Conservation (phyloP, 2,797 vertebrate species). For the Enteromius mattozi region DNA sequence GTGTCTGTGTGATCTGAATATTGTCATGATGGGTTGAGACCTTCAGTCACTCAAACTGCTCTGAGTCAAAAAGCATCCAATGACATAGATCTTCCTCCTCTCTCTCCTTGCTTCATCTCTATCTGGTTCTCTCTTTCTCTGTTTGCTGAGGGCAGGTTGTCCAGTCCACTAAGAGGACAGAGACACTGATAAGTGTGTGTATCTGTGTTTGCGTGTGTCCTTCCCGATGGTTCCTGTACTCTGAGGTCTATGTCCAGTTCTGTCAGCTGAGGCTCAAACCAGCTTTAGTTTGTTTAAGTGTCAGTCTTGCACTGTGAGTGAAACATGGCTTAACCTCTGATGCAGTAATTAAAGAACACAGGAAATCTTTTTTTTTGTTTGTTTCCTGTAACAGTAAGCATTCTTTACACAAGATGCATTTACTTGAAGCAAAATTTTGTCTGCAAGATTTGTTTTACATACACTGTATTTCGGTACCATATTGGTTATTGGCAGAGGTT, state of each 20-base stretch:
- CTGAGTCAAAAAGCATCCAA: slow-evolving; percentile 37
- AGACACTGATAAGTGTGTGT: slow-evolving; percentile 44
- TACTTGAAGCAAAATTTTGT: not conserved
- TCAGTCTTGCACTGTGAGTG: not conserved
- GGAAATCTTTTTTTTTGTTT: not conserved
- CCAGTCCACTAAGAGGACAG: slow-evolving; percentile 46
- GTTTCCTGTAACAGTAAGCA: not conserved
- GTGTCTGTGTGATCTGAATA: slow-evolving; percentile 48
- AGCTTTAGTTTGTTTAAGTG: slow-evolving; percentile 6
- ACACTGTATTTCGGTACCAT: too few relatives aligned
- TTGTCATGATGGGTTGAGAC: slow-evolving; percentile 45
- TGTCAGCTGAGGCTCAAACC: slow-evolving; percentile 25
- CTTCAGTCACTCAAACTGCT: slow-evolving; percentile 51
- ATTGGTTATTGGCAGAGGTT: not conserved
- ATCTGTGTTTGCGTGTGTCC: slow-evolving; percentile 11
- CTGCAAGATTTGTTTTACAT: not conserved
- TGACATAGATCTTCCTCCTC: slow-evolving; percentile 13
- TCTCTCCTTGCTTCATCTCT: slow-evolving; percentile 24
- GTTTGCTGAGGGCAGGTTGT: slow-evolving; percentile 43
- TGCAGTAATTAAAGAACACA: not conserved
- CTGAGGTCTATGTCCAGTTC: slow-evolving; percentile 6
- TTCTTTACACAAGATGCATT: not conserved
- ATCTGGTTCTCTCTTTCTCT: slow-evolving; percentile 36
- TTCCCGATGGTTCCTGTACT: slow-evolving; percentile 38
- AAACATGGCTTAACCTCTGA: slow-evolving; percentile 1